These are phyloP conservation scores for Lampris incognitus DNA, from an alignment of 2,113 vertebrate species.

Conservation along the genomic window DNA sequence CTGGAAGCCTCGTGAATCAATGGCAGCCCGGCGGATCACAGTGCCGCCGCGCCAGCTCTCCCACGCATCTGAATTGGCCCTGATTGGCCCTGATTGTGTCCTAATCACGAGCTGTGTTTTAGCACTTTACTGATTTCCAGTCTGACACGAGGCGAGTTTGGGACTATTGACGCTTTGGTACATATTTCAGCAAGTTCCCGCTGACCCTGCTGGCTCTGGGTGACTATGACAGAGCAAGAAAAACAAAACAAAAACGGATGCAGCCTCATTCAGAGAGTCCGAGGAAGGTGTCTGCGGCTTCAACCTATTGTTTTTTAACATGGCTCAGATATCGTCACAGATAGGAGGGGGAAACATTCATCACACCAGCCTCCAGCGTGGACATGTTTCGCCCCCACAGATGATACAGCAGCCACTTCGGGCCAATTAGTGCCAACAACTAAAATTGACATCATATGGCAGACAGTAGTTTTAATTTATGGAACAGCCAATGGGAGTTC, in stretches of 20 bases:
- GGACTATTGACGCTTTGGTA: conserved; percentile 77
- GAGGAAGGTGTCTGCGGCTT: conserved; percentile 3
- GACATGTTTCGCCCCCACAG: not conserved
- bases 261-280: conserved; percentile 29
- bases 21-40: conserved; percentile 79
- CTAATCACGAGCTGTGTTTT: conserved; percentile 79
- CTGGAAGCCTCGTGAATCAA: conserved; percentile 82
- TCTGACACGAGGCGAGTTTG: conserved; percentile 70
- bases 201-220: conserved; percentile 67
- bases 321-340: not conserved
- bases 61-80: conserved; percentile 80
- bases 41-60: conserved; percentile 72
- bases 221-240: not conserved
- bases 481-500: conserved; percentile 6
- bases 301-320: not conserved
- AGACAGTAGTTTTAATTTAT: conserved; percentile 25
- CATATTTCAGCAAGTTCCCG: conserved; percentile 76
- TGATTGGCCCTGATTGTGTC: conserved; percentile 69
- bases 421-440: conserved; percentile 35
- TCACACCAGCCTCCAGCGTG: conserved; percentile 1
- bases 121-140: conserved; percentile 78
- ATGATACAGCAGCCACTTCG: not conserved
- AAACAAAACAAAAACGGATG: too few species aligned
- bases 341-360: conserved; percentile 13
- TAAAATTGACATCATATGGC: conserved; percentile 17